Conservation (phyloP, 2,888 invertebrate genomes). For the Lycocerus yunnanus region DNA sequence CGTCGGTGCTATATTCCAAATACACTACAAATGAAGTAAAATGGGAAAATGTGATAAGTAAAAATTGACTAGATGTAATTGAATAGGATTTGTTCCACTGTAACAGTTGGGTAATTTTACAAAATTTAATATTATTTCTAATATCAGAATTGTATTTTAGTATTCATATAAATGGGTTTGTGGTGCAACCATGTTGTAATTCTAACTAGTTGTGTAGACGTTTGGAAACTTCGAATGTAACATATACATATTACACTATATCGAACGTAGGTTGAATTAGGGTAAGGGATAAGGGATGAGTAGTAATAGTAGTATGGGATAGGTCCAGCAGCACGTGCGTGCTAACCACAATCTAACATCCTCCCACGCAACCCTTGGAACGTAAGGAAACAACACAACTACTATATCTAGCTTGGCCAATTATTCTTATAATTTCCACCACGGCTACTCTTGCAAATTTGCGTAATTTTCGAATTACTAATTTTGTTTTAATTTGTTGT, state of each 20-base stretch:
- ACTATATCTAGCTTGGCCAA: slow-evolving; percentile 50
- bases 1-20: neutral
- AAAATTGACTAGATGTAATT: neutral
- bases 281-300: slow-evolving; percentile 35
- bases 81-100: neutral
- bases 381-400: slow-evolving; percentile 53
- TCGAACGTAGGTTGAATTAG: slow-evolving; percentile 31
- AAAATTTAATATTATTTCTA: neutral
- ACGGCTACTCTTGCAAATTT: slow-evolving; percentile 22
- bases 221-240: slow-evolving; percentile 30
- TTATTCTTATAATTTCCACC: slow-evolving; percentile 34
- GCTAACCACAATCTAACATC: slow-evolving; percentile 54
- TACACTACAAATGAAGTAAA: neutral
- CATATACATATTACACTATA: slow-evolving; percentile 32
- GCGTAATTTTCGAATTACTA: neutral
- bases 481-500: neutral
- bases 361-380: slow-evolving; percentile 53
- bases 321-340: slow-evolving; percentile 54
- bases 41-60: neutral
- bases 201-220: slow-evolving; percentile 22
- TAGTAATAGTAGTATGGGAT: slow-evolving; percentile 41
- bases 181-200: slow-evolving; percentile 20
- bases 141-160: neutral
- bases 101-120: neutral
- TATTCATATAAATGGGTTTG: slow-evolving; percentile 20